Evolutionary conservation across 2,888 invertebrate species (phyloP), one percentile per base, ranked within the genome.

Genomic region (Melanotus villosus): DNA sequence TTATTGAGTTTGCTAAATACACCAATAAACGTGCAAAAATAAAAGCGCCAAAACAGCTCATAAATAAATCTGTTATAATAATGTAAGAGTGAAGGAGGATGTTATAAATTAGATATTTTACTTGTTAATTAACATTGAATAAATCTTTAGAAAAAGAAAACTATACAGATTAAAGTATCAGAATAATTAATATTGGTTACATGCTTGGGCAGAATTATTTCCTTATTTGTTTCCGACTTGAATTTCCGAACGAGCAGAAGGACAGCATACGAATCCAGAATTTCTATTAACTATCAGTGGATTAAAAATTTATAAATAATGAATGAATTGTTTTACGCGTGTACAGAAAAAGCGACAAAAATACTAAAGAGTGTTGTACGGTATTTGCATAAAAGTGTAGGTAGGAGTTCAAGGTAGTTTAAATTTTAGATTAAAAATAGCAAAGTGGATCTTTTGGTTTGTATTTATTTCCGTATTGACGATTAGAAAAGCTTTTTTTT

Each of bases 341-440:
- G 52, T 52, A 32, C 16, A 34, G 32, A 52, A 52, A 47, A 52
- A 47, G 23, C 32, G 52, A 34, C 34, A 18, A 18, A 52, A 34
- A 52, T 52, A 34, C 30, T 18, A 34, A 34, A 30, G 14, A 16
- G 32, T 19, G 10, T 18, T 14, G 21, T 45, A 45, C 18, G 18
- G 18, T 23, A 14, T 52, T 52, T 52, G 52, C 52, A 52, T 38
- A 41, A 41, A 30, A 26, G 65, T 41, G 65, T 65, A 47, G 65
- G 65, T 12, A 23, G 45, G 34, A 57, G 57, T 65, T 65, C 65
- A 65, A 65, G 65, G 65, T 57, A 38, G 56, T 65, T 65, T 57
- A 52, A 57, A 36, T 23, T 56, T 34, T 16, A 52, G 32, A 30
- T 23, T 23, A 43, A 65, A 65, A 65, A 57, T 62, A 62, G 16